Evolutionary conservation across 2,888 invertebrate genomes (phyloP).

Genomic region (Ariolimax columbianus): DNA sequence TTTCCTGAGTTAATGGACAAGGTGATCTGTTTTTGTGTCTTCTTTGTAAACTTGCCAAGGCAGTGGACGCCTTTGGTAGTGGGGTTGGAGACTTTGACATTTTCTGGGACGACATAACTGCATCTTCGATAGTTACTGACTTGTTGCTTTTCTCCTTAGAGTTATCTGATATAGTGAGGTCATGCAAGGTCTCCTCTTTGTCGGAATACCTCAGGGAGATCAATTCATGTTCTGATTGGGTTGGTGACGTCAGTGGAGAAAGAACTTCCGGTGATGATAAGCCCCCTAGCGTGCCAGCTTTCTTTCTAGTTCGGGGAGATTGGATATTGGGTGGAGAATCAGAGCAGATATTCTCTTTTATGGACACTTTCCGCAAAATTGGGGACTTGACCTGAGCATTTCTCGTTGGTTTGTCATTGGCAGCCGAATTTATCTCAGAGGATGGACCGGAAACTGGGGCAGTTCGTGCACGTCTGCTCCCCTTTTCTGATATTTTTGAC

Average conservation of each 20-base stretch:
- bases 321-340: slow-evolving; percentile 21
- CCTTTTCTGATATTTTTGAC: slow-evolving; percentile 4
- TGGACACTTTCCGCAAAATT: slow-evolving; percentile 26
- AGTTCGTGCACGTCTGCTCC: background rate
- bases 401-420: background rate
- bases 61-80: too few species aligned
- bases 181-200: background rate
- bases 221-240: slow-evolving; percentile 11
- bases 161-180: background rate
- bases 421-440: background rate
- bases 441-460: background rate
- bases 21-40: background rate
- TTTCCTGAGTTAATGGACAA: too few species aligned
- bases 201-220: background rate
- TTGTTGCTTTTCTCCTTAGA: background rate
- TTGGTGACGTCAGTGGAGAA: slow-evolving; percentile 36
- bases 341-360: slow-evolving; percentile 44
- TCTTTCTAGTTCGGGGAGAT: slow-evolving; percentile 32
- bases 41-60: background rate
- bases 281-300: background rate
- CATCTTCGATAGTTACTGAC: too few species aligned
- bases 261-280: slow-evolving; percentile 24
- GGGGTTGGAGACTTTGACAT: background rate
- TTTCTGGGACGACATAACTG: background rate
- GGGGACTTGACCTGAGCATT: slow-evolving; percentile 19